Conservation (phyloP, 2,797 vertebrate genomes). For the Darevskia nairensis region DNA sequence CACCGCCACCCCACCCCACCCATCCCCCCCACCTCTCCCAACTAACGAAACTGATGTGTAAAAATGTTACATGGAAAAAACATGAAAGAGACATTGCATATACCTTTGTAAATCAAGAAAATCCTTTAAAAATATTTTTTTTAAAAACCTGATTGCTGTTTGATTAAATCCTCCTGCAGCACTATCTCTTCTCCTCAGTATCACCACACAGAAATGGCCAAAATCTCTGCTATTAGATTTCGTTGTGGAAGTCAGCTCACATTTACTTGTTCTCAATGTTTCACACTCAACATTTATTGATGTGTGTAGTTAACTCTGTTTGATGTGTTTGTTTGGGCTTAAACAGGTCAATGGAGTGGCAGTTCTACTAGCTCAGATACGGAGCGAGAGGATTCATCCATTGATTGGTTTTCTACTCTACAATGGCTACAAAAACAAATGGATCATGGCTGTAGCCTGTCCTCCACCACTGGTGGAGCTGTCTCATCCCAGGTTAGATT, state of each 20-base stretch:
- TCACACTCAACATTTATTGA: slow-evolving; percentile 63
- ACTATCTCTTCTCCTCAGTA: not conserved
- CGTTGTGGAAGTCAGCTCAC: slow-evolving; percentile 18
- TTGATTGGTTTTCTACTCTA: slow-evolving; percentile 40
- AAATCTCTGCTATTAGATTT: slow-evolving; percentile 32
- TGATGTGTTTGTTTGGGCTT: slow-evolving; percentile 52
- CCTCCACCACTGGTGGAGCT: not conserved
- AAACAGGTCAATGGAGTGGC: slow-evolving; percentile 42
- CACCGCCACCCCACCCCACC: too few relatives aligned
- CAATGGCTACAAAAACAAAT: slow-evolving; percentile 33
- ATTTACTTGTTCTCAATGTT: slow-evolving; percentile 43
- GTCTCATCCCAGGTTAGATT: not conserved
- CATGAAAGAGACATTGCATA: too few relatives aligned
- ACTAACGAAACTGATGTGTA: too few relatives aligned
- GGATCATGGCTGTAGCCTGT: not conserved
- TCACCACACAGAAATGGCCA: not conserved
- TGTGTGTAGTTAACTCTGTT: slow-evolving; percentile 60
- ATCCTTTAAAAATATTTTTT: too few relatives aligned
- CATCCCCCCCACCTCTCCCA: too few relatives aligned
- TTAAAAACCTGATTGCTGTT: not conserved
- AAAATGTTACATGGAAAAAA: too few relatives aligned
- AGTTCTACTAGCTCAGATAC: slow-evolving; percentile 46
- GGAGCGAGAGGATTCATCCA: slow-evolving; percentile 44
- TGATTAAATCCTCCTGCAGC: not conserved
- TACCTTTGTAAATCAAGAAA: too few relatives aligned